Base-by-base conservation (phyloP, 2,113 vertebrate genomes). In the Tichodroma muraria region DNA sequence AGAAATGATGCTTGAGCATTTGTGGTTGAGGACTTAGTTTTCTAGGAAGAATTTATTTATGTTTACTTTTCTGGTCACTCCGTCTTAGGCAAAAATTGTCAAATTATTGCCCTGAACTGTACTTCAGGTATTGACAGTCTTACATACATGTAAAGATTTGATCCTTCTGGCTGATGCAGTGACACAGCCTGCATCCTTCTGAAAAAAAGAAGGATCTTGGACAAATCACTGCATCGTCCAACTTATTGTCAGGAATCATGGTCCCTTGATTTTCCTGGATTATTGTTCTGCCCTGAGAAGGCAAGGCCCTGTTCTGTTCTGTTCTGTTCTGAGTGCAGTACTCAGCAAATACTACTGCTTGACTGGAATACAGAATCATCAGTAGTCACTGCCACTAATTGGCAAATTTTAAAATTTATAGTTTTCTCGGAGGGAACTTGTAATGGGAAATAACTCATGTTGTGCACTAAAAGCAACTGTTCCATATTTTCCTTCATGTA, bases 401-500 rank as follows among this genome's bases (percentile, higher is more conserved):
- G 82, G 75, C 68, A 88, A 64, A 50, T 91, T 76, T 80, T 80
- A 73, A 91, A 91, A 91, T 88, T 69, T 56, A 61, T 33, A 4
- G 18, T 89, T 91, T 95, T 88, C 90, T 94, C 5, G 0, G 50
- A 81, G 78, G 87, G 44, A 90, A 65, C 50, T n/a, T 78, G 38
- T 64, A 84, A 60, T 60, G 44, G 56, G 80, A 81, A 87, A 81
- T 94, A 87, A 87, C n/a, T 95, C 86, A 68, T 10, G 56, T 73
- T 90, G 64, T 76, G 73, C 72, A 72, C 69, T 89, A 76, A 81
- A 84, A 94, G 47, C 85, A 92, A 79, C 80, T 37, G 70, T 78
- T 94, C 61, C 40, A 6, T 81, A 40, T 90, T 93, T 92, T 72
- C 83, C 65, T 92, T 89, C 80, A 79, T 81, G 69, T 95, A 65